Evolutionary conservation across 1,140 invertebrate genomes (phyloP), one percentile per base, ranked within the genome.

Genomic region (Eumeta japonica): DNA sequence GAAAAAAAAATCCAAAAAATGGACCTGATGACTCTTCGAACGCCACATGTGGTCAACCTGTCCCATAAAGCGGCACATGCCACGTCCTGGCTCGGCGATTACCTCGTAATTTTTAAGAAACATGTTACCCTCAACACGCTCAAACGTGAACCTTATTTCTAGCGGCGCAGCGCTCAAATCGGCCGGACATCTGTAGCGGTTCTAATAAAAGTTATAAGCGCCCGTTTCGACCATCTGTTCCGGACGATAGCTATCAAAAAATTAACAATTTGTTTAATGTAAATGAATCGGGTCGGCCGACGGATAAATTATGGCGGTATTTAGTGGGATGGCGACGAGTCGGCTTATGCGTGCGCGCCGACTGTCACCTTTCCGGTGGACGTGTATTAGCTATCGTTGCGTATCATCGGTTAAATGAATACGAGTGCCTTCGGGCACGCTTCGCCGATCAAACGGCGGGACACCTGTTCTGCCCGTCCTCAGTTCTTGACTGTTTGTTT

Each of bases 211-310:
- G n/a, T n/a, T n/a, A n/a, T n/a, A n/a, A n/a, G n/a, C n/a, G n/a
- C n/a, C n/a, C n/a, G 47, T 41, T 46, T 35, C 34, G 41, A 56
- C 62, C 68, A 74, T 71, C 66, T 74, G 68, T 71, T 63, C 59
- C 66, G 60, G 64, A 65, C 61, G 66, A 70, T 74, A 61, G 62
- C 58, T 74, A 74, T 74, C 68, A 56, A 71, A 65, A 68, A 74
- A 74, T 74, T 71, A 71, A 71, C 66, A 74, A 74, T 74, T 74
- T 74, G 70, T 74, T 73, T 74, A 74, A 74, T 62, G 63, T 62
- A 71, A 74, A 74, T 70, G 66, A 73, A 60, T 50, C 56, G 62
- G 58, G 62, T 62, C 58, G 62, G 57, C 46, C 51, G 46, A 37
- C 65, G 62, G 53, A 65, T 71, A 74, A 74, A 70, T 71, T 71